Base-by-base conservation (phyloP, 2,888 invertebrate genomes). In the Melanostoma mellinum region DNA sequence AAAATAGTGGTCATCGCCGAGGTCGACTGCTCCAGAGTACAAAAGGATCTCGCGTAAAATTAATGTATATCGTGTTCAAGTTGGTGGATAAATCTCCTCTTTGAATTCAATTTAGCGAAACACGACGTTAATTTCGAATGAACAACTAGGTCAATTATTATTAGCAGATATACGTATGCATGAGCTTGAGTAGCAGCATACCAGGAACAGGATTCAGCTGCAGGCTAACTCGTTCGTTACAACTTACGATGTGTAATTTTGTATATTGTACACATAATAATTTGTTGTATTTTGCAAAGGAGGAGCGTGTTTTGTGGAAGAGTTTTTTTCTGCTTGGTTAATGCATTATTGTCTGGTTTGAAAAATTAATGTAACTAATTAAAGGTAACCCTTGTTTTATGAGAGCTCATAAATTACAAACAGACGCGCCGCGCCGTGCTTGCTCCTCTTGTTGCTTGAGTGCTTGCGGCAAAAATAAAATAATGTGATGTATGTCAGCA, bases 121-220 rank as follows among this genome's bases (percentile, higher is more conserved):
- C 65, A 72, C 52, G 63, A 67, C 58, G 65, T 65, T 71, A 63
- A 72, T 58, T 78, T 42, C 52, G 44, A 78, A 58, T 67, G 77
- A 72, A 40, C 77, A 78, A 72, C 65, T 67, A 60, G 77, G 72
- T 78, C 72, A 72, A 69, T 77, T 77, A 76, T 56, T 77, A 71
- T 77, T 61, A 69, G 61, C 68, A 61, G 46, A 53, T 53, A 58
- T 67, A 52, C 33, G 63, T 30, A 63, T 44, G 58, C 44, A 60
- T 60, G 33, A 63, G 61, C 8, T 46, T 6, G 6, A 0, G 9
- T 10, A 55, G 38, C 36, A 48, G 48, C 36, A 63, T 36, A 20
- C 30, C 46, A 30, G 44, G 10, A n/a, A 6, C 33, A 56, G 63
- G 30, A 63, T 32, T n/a, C 35, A 63, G 63, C 50, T 50, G 63